phyloP scores from a whole-genome alignment of 2,888 invertebrate species.

The Onthophagus sagittarius region DNA sequence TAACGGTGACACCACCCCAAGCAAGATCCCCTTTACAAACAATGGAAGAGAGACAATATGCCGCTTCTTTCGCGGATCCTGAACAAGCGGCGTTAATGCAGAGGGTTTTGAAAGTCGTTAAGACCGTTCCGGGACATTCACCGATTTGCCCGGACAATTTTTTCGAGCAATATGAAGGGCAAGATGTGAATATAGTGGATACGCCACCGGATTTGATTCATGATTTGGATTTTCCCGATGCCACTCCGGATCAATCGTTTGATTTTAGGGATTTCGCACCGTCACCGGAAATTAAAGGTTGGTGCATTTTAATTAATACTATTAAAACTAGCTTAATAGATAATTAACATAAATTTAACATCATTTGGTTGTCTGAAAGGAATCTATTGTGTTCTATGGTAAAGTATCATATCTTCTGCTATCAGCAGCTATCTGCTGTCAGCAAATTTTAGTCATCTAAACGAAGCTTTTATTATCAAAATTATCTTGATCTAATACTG shows the following conservation, averaged over 20 bases:
- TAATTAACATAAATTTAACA: too few species aligned
- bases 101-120: conserved; percentile 20
- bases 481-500: too few species aligned
- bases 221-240: background rate
- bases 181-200: conserved; percentile 14
- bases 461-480: too few species aligned
- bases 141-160: conserved; percentile 4
- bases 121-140: conserved; percentile 18
- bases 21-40: background rate
- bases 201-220: background rate
- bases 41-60: conserved; percentile 18
- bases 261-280: background rate
- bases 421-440: too few species aligned
- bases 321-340: too few species aligned
- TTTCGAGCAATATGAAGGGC: background rate
- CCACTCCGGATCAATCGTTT: background rate
- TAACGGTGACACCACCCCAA: background rate
- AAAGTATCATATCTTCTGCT: too few species aligned
- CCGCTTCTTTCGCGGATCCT: conserved; percentile 19
- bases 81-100: conserved; percentile 21
- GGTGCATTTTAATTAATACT: too few species aligned
- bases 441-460: too few species aligned
- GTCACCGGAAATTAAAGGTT: background rate
- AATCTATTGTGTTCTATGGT: too few species aligned
- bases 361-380: too few species aligned